phyloP scores from a whole-genome alignment of 2,888 invertebrate genomes.

The Aspidiotus rigidus region DNA sequence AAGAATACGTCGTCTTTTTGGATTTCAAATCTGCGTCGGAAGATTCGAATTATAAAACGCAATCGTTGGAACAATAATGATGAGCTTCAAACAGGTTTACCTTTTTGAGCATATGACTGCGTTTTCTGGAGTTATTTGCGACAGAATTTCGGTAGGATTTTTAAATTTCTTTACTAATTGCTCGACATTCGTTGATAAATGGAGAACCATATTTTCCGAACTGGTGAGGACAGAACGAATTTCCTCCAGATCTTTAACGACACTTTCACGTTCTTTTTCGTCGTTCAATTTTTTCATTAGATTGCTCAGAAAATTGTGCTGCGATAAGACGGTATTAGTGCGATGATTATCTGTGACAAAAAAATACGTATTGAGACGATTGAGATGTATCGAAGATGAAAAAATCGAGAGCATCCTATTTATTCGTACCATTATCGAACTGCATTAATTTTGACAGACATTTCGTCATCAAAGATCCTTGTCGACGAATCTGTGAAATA shows the following conservation, averaged over 20 bases:
- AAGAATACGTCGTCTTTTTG: slow-evolving; percentile 47
- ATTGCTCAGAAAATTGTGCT: slow-evolving; percentile 64
- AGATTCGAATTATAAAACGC: background rate
- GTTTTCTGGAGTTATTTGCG: slow-evolving; percentile 43
- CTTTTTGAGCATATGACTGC: slow-evolving; percentile 41
- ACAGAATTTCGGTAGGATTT: slow-evolving; percentile 51
- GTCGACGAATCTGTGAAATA: slow-evolving; percentile 63
- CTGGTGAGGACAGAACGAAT: slow-evolving; percentile 53
- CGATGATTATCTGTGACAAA: slow-evolving; percentile 54
- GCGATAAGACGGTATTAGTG: slow-evolving; percentile 60
- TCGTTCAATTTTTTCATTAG: slow-evolving; percentile 54
- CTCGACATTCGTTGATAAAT: slow-evolving; percentile 62
- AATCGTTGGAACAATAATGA: background rate
- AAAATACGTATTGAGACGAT: slow-evolving; percentile 15
- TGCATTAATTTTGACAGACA: slow-evolving; percentile 53
- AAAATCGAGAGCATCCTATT: background rate
- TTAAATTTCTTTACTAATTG: slow-evolving; percentile 47
- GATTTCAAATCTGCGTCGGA: slow-evolving; percentile 43
- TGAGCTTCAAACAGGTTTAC: slow-evolving; percentile 37
- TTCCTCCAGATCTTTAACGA: slow-evolving; percentile 46
- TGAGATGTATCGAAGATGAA: background rate
- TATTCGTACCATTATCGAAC: slow-evolving; percentile 50
- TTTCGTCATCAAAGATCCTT: slow-evolving; percentile 59
- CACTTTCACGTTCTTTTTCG: slow-evolving; percentile 45
- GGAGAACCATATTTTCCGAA: slow-evolving; percentile 56